These are phyloP conservation scores for Ophion ellenae DNA, from an alignment of 2,888 invertebrate genomes.

Conservation along the genomic window DNA sequence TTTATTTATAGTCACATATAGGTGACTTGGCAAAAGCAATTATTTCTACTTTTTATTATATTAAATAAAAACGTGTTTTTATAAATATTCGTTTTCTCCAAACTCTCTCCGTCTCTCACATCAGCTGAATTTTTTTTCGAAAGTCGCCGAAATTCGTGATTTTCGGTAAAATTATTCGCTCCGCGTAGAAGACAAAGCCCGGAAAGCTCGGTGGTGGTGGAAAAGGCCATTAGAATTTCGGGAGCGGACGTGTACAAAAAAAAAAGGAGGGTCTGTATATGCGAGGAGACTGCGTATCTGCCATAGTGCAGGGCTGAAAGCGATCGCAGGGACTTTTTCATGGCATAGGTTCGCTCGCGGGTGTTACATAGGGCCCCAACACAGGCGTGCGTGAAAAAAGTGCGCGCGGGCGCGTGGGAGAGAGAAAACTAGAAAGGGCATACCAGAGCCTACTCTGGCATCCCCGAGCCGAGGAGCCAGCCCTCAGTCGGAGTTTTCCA, in stretches of 20 bases:
- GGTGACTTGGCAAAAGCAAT: too few species aligned
- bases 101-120: too few species aligned
- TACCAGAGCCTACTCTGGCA: slow-evolving; percentile 63
- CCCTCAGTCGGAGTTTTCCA: slow-evolving; percentile 68
- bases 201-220: slow-evolving; percentile 42
- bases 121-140: neutral
- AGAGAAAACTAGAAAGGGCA: slow-evolving; percentile 64
- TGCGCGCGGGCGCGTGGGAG: slow-evolving; percentile 64
- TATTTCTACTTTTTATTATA: too few species aligned
- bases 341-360: slow-evolving; percentile 40
- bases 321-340: slow-evolving; percentile 49
- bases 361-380: slow-evolving; percentile 55
- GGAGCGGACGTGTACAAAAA: slow-evolving; percentile 17
- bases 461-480: slow-evolving; percentile 67
- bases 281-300: slow-evolving; percentile 20
- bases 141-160: neutral
- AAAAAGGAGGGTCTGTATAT: slow-evolving; percentile 28
- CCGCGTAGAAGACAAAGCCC: neutral
- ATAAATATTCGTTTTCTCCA: too few species aligned
- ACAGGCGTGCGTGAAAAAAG: slow-evolving; percentile 61
- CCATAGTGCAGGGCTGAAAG: slow-evolving; percentile 19
- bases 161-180: neutral
- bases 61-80: too few species aligned
- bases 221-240: slow-evolving; percentile 52
- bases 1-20: too few species aligned